Percentiles rank a stretch among this genome's conserved stretches.
Evolutionary conservation across 2,797 vertebrate genomes (phyloP).

Genomic region (Melanotaenia parkinsoni): DNA sequence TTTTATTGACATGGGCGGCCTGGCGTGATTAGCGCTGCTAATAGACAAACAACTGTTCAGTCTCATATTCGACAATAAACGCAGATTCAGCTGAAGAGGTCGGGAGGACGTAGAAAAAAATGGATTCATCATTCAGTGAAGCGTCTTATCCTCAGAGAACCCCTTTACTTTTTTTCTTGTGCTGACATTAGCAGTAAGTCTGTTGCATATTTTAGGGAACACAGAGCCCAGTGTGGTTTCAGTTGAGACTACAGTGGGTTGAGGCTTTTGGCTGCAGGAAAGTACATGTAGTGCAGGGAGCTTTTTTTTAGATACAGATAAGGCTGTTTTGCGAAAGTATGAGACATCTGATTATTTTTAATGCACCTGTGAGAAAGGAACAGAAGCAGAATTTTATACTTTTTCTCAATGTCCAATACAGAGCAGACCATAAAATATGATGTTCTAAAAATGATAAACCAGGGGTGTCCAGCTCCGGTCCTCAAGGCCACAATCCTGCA

Average conservation of each 20-base stretch:
- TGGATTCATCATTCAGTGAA: neutral
- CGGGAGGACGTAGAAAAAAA: neutral
- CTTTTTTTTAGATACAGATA: neutral
- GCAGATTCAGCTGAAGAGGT: conserved; percentile 1
- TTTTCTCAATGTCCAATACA: too few species aligned
- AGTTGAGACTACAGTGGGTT: neutral
- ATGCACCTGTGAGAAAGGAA: too few species aligned
- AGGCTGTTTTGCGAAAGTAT: neutral
- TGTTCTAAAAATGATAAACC: neutral
- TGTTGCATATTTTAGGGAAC: conserved; percentile 17
- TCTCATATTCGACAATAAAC: conserved; percentile 19
- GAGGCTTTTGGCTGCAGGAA: neutral
- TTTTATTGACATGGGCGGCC: conserved; percentile 63
- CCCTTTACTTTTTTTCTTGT: neutral
- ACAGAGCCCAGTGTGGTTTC: neutral
- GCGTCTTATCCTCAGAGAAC: conserved; percentile 20
- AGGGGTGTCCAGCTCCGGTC: too few species aligned
- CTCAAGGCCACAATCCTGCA: too few species aligned
- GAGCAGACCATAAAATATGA: neutral
- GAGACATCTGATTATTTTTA: neutral
- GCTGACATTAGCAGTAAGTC: conserved; percentile 20
- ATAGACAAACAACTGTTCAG: conserved; percentile 57
- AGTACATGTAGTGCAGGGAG: neutral
- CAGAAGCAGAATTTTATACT: too few species aligned
- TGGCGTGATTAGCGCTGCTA: conserved; percentile 51